Evolutionary conservation across 1,140 invertebrate genomes (phyloP).

Genomic region (Bilobella aurantiaca): DNA sequence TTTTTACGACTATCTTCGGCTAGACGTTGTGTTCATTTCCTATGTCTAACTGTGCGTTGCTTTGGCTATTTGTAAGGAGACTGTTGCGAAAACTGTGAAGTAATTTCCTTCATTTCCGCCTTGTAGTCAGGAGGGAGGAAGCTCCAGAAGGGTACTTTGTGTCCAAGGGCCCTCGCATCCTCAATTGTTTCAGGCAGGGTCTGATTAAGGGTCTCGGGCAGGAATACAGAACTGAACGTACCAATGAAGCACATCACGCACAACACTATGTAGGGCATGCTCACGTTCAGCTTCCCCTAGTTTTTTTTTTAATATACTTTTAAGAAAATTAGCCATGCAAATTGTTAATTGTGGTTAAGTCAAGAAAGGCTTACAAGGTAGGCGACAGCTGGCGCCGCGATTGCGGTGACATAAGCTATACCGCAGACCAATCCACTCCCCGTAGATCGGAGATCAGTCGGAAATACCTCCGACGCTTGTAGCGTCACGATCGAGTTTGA

Average conservation of each 20-base stretch:
- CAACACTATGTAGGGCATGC: not conserved
- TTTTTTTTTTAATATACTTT: no score
- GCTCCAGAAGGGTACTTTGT: not conserved
- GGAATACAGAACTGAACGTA: not conserved
- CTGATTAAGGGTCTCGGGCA: not conserved
- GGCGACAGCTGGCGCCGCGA: not conserved
- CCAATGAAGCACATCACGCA: not conserved
- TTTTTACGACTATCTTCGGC: no score
- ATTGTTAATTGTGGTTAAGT: not conserved
- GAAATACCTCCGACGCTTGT: not conserved
- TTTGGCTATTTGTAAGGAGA: no score
- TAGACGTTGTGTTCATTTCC: no score
- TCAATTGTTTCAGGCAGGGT: not conserved
- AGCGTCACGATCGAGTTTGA: not conserved
- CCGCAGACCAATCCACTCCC: not conserved
- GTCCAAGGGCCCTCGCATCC: not conserved
- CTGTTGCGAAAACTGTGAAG: no score
- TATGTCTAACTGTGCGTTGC: no score
- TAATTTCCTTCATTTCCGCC: no score
- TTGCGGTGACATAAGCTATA: not conserved
- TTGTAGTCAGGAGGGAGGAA: not conserved
- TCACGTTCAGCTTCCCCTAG: not conserved
- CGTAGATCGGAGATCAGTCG: not conserved
- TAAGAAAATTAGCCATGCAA: no score
- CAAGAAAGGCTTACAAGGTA: not conserved